phyloP scores from a whole-genome alignment of 2,888 invertebrate species.

The Bibio marci region DNA sequence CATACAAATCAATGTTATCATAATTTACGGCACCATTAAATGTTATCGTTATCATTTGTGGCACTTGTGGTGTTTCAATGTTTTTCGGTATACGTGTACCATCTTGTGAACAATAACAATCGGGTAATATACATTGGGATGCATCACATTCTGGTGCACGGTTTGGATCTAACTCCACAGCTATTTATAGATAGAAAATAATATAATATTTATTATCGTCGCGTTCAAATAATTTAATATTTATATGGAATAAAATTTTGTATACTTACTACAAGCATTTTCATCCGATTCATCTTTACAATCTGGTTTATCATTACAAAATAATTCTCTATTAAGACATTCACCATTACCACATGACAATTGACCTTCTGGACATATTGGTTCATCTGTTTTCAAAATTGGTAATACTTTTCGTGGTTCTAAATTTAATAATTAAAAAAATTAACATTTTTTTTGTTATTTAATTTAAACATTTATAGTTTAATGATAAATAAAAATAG shows the following conservation, averaged over 20 bases:
- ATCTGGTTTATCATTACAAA: constrained; percentile 85
- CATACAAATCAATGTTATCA: constrained; percentile 83
- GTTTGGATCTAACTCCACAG: constrained; percentile 79
- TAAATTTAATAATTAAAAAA: constrained; percentile 24
- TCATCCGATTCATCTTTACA: constrained; percentile 91
- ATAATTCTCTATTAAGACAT: constrained; percentile 78
- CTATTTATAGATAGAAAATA: constrained; percentile 32
- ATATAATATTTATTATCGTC: neutral
- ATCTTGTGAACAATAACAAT: constrained; percentile 86
- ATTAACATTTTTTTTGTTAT: neutral
- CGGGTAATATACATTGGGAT: constrained; percentile 73
- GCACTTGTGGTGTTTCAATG: constrained; percentile 68
- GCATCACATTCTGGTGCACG: constrained; percentile 83
- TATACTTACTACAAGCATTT: constrained; percentile 81
- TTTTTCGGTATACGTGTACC: constrained; percentile 77
- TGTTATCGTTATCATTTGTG: constrained; percentile 85
- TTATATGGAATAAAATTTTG: neutral
- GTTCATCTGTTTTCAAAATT: constrained; percentile 82
- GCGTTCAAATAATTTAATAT: neutral
- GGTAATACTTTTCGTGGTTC: constrained; percentile 81
- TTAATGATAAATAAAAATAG: no score
- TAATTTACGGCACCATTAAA: constrained; percentile 88
- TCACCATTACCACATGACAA: constrained; percentile 83
- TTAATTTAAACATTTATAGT: neutral
- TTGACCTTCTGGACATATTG: constrained; percentile 79